A percentile compares a stretch with the other conserved stretches of the same genome.
Conservation (phyloP, 2,797 vertebrate species). For the Epinephelus malabaricus region DNA sequence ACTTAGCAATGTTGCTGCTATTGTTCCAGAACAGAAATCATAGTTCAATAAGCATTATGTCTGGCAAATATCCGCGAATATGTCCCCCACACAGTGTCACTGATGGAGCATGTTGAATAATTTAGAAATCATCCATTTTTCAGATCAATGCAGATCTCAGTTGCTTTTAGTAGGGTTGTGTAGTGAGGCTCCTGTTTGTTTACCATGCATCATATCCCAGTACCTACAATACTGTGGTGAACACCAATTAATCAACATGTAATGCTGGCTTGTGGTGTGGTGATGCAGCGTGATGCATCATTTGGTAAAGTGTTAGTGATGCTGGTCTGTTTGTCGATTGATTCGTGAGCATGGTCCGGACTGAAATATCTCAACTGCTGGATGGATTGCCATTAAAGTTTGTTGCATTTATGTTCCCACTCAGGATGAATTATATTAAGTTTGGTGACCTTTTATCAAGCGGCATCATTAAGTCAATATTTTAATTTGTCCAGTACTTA, state of each 20-base stretch:
- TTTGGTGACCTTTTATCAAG: neutral
- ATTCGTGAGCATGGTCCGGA: neutral
- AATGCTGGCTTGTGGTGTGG: neutral
- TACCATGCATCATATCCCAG: neutral
- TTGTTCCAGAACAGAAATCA: conserved; percentile 18
- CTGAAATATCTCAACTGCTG: neutral
- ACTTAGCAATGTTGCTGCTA: neutral
- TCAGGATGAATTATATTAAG: neutral
- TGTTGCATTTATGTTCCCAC: neutral
- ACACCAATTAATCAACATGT: conserved; percentile 11
- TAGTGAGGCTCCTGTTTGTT: conserved; percentile 14
- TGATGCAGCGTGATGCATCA: neutral
- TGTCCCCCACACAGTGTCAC: conserved; percentile 24
- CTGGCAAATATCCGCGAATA: conserved; percentile 21
- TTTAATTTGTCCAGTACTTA: neutral
- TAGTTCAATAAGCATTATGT: conserved; percentile 9
- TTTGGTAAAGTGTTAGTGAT: neutral
- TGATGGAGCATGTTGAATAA: conserved; percentile 51
- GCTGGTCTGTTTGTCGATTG: neutral
- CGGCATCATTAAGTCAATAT: neutral
- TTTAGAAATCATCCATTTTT: conserved; percentile 62
- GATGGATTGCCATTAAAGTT: no score
- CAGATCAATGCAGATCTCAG: conserved; percentile 27
- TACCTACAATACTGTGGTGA: neutral
- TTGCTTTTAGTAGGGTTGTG: conserved; percentile 21